Conservation (phyloP, 1,140 invertebrate species). For the Conus betulinus region DNA sequence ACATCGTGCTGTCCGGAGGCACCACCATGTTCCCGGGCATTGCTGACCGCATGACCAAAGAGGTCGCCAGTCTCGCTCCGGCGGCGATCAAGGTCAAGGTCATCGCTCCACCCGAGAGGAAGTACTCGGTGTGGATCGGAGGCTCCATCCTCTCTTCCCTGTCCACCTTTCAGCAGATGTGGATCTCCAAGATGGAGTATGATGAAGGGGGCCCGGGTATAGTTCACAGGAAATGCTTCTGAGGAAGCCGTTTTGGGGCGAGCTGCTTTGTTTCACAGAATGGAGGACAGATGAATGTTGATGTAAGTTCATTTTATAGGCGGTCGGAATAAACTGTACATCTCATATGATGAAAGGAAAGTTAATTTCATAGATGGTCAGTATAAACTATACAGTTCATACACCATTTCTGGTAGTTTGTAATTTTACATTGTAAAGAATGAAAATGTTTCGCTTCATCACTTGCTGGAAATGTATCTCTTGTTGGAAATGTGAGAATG, state of each 20-base stretch:
- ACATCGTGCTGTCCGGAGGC: slow-evolving; percentile 81
- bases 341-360: no score
- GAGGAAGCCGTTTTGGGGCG: neutral
- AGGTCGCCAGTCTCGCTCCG: slow-evolving; percentile 46
- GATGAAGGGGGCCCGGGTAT: slow-evolving; percentile 88
- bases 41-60: slow-evolving; percentile 42
- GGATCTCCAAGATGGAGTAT: slow-evolving; percentile 83
- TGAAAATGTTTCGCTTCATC: no score
- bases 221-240: slow-evolving; percentile 56
- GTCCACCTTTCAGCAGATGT: slow-evolving; percentile 81
- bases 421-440: no score
- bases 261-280: no score
- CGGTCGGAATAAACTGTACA: no score
- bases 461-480: no score
- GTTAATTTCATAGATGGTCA: no score
- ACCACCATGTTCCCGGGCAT: slow-evolving; percentile 76
- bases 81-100: slow-evolving; percentile 46
- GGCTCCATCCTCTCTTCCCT: slow-evolving; percentile 29
- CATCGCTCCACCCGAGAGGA: slow-evolving; percentile 43
- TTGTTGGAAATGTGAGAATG: no score
- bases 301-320: no score
- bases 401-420: no score
- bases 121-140: slow-evolving; percentile 32
- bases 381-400: no score
- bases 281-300: no score